Conservation (phyloP, 2,113 vertebrate genomes). For the Myrmecobius fasciatus region DNA sequence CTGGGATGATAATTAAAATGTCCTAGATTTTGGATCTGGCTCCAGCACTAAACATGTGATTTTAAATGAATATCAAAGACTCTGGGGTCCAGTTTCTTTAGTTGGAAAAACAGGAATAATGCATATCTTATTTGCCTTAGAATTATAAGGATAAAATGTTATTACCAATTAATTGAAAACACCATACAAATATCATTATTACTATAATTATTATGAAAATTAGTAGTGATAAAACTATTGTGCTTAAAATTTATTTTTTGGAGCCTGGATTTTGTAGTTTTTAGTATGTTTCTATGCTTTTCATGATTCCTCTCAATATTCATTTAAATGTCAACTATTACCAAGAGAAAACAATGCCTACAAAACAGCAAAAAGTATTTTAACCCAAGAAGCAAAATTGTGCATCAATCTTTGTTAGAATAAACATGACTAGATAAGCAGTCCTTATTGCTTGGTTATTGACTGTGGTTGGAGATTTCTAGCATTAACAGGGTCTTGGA, state of each 20-base stretch:
- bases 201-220: neutral
- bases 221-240: constrained; percentile 45
- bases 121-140: constrained; percentile 37
- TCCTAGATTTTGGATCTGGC: constrained; percentile 34
- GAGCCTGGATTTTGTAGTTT: constrained; percentile 10
- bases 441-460: neutral
- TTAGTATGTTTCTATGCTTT: constrained; percentile 23
- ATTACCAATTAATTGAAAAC: neutral
- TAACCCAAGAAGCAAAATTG: neutral
- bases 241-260: constrained; percentile 61
- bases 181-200: neutral
- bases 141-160: neutral
- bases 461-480: neutral
- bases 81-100: constrained; percentile 32
- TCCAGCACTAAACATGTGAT: neutral
- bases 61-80: neutral
- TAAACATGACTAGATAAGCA: neutral
- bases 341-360: neutral
- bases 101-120: constrained; percentile 43
- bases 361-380: neutral
- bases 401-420: neutral
- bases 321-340: neutral
- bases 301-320: neutral
- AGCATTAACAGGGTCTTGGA: neutral
- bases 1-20: constrained; percentile 43